Conservation (phyloP, 2,113 vertebrate genomes). For the Myrmecobius fasciatus region DNA sequence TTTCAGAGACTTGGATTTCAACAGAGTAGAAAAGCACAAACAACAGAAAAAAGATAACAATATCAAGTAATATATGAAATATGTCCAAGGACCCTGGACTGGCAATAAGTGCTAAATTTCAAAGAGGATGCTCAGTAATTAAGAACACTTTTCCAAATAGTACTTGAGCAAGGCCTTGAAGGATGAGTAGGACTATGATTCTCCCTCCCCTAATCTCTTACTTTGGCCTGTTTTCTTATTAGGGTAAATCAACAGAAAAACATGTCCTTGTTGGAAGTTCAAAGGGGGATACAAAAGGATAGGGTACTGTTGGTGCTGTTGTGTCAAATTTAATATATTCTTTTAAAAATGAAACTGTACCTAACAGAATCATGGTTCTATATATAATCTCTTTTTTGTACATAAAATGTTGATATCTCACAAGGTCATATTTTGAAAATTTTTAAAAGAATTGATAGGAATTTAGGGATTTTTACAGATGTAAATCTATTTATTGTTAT, state of each 20-base stretch:
- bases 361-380: not conserved
- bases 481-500: not conserved
- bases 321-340: not conserved
- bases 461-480: not conserved
- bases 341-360: not conserved
- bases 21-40: not conserved
- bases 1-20: not conserved
- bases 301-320: not conserved
- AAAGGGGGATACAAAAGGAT: not conserved
- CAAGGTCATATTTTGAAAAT: not conserved
- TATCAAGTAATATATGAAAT: not conserved
- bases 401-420: not conserved
- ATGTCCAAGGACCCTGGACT: not conserved
- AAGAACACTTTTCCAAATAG: not conserved
- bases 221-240: not conserved
- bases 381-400: not conserved
- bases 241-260: not conserved
- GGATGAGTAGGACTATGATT: not conserved
- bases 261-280: not conserved
- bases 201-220: not conserved
- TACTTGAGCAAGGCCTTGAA: not conserved
- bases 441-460: not conserved
- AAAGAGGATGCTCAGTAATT: not conserved
- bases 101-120: not conserved
- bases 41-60: not conserved